Evolutionary conservation across 2,888 invertebrate genomes (phyloP).

Genomic region (Caenorhabditis sulstoni): DNA sequence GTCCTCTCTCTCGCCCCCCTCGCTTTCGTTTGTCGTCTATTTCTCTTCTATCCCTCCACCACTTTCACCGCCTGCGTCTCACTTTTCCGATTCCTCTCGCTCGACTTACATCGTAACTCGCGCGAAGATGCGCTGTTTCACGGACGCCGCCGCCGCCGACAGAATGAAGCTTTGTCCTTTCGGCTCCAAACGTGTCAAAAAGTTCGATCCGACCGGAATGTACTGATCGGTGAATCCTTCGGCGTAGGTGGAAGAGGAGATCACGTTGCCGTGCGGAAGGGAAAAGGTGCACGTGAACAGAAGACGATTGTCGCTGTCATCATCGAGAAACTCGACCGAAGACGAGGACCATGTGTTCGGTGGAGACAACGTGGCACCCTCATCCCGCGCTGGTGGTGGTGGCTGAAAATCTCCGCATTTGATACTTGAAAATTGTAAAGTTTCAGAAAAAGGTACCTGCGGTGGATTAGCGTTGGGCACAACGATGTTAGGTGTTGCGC

Average conservation of each 20-base stretch:
- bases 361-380: constrained; percentile 66
- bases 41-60: constrained; percentile 27
- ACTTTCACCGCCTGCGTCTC: constrained; percentile 20
- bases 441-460: constrained; percentile 12
- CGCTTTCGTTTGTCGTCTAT: constrained; percentile 22
- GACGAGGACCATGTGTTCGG: constrained; percentile 69
- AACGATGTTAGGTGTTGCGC: constrained; percentile 55
- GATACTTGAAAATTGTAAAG: not conserved
- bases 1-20: constrained; percentile 1
- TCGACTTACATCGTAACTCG: constrained; percentile 63
- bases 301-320: constrained; percentile 56
- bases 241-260: constrained; percentile 44
- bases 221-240: constrained; percentile 54
- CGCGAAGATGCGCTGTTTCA: constrained; percentile 68
- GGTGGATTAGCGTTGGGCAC: constrained; percentile 46
- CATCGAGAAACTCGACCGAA: constrained; percentile 52
- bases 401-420: no score
- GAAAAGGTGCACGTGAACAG: constrained; percentile 66
- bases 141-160: constrained; percentile 69
- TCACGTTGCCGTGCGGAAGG: constrained; percentile 64
- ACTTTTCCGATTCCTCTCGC: constrained; percentile 12
- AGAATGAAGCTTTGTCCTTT: constrained; percentile 69
- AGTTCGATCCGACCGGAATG: constrained; percentile 47
- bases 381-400: constrained; percentile 47
- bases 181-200: constrained; percentile 57